Evolutionary conservation across 2,113 vertebrate genomes (phyloP).

Genomic region (Ifrita kowaldi): DNA sequence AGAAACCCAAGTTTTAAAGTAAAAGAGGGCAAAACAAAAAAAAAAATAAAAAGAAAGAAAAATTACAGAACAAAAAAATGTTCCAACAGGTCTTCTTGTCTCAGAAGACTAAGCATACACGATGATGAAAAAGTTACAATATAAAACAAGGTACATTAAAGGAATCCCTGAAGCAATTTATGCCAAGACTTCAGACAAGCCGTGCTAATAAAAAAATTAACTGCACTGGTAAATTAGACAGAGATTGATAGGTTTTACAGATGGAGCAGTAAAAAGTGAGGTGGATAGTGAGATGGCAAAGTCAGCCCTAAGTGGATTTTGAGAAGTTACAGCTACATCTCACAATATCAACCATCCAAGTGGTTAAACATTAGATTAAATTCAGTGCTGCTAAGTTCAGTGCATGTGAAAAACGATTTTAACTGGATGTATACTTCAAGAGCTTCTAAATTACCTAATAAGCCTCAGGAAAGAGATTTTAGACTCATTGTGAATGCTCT

Average conservation of each 20-base stretch:
- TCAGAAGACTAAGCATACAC: background rate
- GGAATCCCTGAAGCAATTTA: background rate
- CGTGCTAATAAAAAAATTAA: background rate
- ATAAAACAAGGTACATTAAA: background rate
- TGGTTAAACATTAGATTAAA: slow-evolving; percentile 12
- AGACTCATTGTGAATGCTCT: background rate
- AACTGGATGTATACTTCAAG: background rate
- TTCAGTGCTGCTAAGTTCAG: background rate
- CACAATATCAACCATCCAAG: background rate
- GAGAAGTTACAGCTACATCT: background rate
- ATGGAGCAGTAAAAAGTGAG: background rate
- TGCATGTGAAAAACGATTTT: slow-evolving; percentile 15
- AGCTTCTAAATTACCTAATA: slow-evolving; percentile 41
- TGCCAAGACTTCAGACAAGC: background rate
- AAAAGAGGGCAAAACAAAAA: background rate
- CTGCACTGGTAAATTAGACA: slow-evolving; percentile 1
- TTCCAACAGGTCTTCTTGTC: background rate
- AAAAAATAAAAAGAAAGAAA: background rate
- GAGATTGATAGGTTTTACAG: background rate
- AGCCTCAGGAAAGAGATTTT: slow-evolving; percentile 35
- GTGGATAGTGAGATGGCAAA: background rate
- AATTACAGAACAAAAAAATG: background rate
- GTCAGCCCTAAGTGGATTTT: background rate
- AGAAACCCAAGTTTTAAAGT: background rate
- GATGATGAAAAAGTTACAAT: background rate